Percentiles rank a stretch among this genome's conserved stretches.
These are phyloP conservation scores for Erinaceus europaeus DNA, from an alignment of 2,113 vertebrate genomes.

Conservation along the genomic window DNA sequence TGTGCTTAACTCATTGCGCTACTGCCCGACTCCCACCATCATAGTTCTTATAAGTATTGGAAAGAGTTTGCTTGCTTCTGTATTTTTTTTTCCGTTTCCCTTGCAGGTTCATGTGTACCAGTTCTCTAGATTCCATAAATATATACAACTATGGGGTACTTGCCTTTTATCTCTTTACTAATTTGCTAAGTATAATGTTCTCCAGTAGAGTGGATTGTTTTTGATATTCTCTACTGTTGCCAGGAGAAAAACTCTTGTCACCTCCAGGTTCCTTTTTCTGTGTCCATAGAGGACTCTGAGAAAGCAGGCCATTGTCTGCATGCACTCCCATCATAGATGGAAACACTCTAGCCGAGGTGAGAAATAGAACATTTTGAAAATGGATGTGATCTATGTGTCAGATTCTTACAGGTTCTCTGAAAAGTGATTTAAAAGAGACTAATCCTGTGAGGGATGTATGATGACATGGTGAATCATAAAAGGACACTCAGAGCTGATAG, in stretches of 20 bases:
- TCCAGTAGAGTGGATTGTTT: no score
- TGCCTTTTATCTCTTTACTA: no score
- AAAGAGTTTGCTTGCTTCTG: no score
- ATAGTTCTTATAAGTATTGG: no score
- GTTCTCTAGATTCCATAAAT: no score
- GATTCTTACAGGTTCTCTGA: conserved; percentile 34
- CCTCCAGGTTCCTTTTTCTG: background rate
- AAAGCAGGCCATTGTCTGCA: conserved; percentile 22
- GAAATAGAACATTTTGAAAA: conserved; percentile 48
- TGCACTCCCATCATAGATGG: conserved; percentile 6
- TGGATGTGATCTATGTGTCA: conserved; percentile 41
- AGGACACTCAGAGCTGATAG: conserved; percentile 24
- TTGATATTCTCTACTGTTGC: background rate
- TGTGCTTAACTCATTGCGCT: no score
- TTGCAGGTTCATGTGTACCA: no score
- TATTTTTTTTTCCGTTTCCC: no score
- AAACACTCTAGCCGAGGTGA: background rate
- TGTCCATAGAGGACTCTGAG: background rate
- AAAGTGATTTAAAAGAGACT: conserved; percentile 44
- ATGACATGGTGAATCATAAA: conserved; percentile 36
- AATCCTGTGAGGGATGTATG: conserved; percentile 14
- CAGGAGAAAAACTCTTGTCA: background rate
- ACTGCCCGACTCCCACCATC: no score
- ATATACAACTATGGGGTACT: no score
- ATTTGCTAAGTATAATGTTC: no score